Percentiles rank a stretch among this genome's conserved stretches.
These are phyloP conservation scores for Epizoanthus fatuus DNA, from an alignment of 92 coral and sea anemone genomes.

Conservation along the genomic window DNA sequence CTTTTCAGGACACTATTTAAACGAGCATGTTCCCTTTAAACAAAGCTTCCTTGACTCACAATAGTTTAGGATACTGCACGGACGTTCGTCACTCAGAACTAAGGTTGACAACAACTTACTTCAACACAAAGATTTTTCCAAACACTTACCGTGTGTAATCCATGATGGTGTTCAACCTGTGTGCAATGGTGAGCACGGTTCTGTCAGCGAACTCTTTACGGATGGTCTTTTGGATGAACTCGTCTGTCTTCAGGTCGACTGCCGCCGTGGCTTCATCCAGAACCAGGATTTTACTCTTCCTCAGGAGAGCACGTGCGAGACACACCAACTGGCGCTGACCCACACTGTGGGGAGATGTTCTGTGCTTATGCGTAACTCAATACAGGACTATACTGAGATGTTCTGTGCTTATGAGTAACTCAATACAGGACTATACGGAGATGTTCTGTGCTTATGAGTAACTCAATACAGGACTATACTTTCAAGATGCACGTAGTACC, in stretches of 20 bases:
- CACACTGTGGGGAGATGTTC: constrained; percentile 51
- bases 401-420: neutral
- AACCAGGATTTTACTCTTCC: constrained; percentile 87
- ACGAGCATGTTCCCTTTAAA: too few species aligned
- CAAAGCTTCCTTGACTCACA: too few species aligned
- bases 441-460: neutral
- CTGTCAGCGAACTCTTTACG: constrained; percentile 95
- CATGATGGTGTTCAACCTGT: constrained; percentile 95
- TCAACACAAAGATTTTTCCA: too few species aligned
- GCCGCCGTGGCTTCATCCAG: constrained; percentile 99
- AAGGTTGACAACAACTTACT: too few species aligned
- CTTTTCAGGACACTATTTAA: too few species aligned
- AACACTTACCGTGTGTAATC: constrained; percentile 80
- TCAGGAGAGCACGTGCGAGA: constrained; percentile 94
- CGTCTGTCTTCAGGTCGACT: constrained; percentile 97
- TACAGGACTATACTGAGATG: too few species aligned
- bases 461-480: too few species aligned
- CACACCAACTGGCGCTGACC: constrained; percentile 98
- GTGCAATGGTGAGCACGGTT: constrained; percentile 95
- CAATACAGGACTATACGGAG: too few species aligned
- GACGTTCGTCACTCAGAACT: too few species aligned
- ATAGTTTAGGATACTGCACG: too few species aligned
- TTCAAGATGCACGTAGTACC: too few species aligned
- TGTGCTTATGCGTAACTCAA: neutral
- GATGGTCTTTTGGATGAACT: constrained; percentile 93